Base-by-base conservation (phyloP, 2,888 invertebrate genomes). In the Erebia ligea region DNA sequence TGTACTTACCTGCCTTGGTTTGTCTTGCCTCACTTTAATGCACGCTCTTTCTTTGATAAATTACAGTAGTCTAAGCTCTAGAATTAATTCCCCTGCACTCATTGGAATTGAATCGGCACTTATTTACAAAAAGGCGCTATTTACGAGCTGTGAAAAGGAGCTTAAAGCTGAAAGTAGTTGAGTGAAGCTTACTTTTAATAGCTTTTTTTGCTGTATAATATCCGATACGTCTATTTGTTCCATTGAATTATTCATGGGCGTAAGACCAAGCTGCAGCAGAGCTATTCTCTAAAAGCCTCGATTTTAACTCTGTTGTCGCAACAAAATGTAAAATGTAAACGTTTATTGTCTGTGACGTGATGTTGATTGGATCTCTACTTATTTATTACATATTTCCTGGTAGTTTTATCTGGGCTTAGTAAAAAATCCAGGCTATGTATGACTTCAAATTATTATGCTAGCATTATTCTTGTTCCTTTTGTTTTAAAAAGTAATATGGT, bases 61-160 rank as follows among this genome's bases (percentile, higher is more conserved):
- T 21, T 3, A 0, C 13, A 25, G 4, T 48, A 48, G 62, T 74
- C 68, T 66, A 79, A 81, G 79, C 77, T 75, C 73, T 82, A 78
- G 84, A 81, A 84, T 84, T 84, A 82, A 84, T 84, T 82, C 77
- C 76, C 69, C 77, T 77, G 80, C 79, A 80, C 82, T 84, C 84
- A 87, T 88, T 86, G 84, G 87, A 87, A 89, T 89, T 89, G 88
- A 89, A 89, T 88, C 82, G 88, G 80, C 81, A 81, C 81, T 85
- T 78, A 79, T 72, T 69, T 74, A 70, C 57, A 75, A 75, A 79
- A 80, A 77, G 73, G 77, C 77, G 73, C 65, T 73, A 79, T 78
- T 75, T 74, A 76, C 71, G 70, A 74, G 68, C 74, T 74, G 74
- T 63, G 74, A 74, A 72, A 72, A 72, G 56, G 25, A 68, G 66